Evolutionary conservation across 2,797 vertebrate species (phyloP), one percentile per base, ranked within the genome.

Genomic region (Myotis daubentonii): DNA sequence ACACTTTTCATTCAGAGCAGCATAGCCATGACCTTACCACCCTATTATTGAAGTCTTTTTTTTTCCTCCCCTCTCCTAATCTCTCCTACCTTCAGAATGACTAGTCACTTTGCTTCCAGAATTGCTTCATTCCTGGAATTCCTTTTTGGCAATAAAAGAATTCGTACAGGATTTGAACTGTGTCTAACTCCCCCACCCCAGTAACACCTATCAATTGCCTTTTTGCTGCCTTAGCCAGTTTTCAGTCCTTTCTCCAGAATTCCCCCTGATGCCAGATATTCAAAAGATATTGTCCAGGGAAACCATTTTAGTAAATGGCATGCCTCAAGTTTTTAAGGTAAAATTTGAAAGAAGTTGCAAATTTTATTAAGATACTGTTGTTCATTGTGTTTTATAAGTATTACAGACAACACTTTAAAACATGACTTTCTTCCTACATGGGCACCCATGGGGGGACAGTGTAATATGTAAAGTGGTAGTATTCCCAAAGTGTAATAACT

Each of bases 81-180:
- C 66, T 84, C 17, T 89, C 49, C 57, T 87, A 49, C 30, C 79
- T 88, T 87, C 41, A 55, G n/a, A 90, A 79, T 25, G 55, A 85
- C 81, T 33, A 86, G 76, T 33, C n/a, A 57, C 57, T 91, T 83
- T 0, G 1, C 16, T 92, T 51, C 68, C 76, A 83, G 79, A 87
- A 76, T 30, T 90, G 57, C 87, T 85, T 97, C 94, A 97, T 89
- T 91, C 83, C 38, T 75, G 41, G 65, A 44, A 96, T 96, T 93
- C 78, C 89, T 84, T 87, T 72, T 78, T 74, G 76, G 90, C 74
- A 94, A 89, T 87, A 57, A 87, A 87, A 85, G 57, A 71, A 95
- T 80, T 91, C 62, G 81, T 17, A 85, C 15, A 78, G 53, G 44
- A 82, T 51, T 60, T 91, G 17, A 93, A 94, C 51, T 75, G 47